Evolutionary conservation across 2,113 vertebrate species (phyloP).

Genomic region (Indicator maculatus): DNA sequence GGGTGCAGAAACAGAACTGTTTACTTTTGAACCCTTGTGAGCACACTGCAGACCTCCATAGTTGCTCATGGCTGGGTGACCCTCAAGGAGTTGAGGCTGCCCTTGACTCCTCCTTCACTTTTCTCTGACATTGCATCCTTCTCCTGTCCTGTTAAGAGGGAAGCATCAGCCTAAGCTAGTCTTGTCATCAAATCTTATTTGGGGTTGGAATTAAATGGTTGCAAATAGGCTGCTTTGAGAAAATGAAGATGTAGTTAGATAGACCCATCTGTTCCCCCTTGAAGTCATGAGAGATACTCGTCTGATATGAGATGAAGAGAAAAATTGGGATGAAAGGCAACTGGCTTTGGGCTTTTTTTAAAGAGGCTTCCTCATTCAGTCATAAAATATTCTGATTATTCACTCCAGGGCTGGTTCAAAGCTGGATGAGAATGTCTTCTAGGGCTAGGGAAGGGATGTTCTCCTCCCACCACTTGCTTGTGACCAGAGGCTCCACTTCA

Average conservation of each 20-base stretch:
- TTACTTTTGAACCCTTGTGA: background rate
- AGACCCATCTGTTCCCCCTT: background rate
- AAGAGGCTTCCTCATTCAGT: background rate
- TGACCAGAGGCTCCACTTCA: background rate
- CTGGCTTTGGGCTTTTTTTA: background rate
- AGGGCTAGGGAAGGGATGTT: background rate
- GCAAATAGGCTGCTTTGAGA: background rate
- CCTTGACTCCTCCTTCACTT: background rate
- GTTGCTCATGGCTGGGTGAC: background rate
- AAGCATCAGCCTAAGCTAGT: background rate
- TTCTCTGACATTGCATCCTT: background rate
- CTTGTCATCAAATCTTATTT: background rate
- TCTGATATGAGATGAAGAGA: background rate
- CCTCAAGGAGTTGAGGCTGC: too few species aligned
- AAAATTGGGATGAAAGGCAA: background rate
- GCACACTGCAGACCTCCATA: fast-evolving
- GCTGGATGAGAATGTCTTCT: background rate
- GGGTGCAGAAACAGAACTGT: background rate
- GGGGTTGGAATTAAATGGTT: background rate
- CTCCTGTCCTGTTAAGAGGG: background rate
- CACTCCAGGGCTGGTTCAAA: background rate
- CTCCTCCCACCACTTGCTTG: background rate
- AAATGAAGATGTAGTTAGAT: background rate
- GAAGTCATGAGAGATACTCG: background rate
- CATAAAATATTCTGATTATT: background rate